Conservation (phyloP, 2,797 vertebrate species). For the Acrossocheilus wenchowensis region DNA sequence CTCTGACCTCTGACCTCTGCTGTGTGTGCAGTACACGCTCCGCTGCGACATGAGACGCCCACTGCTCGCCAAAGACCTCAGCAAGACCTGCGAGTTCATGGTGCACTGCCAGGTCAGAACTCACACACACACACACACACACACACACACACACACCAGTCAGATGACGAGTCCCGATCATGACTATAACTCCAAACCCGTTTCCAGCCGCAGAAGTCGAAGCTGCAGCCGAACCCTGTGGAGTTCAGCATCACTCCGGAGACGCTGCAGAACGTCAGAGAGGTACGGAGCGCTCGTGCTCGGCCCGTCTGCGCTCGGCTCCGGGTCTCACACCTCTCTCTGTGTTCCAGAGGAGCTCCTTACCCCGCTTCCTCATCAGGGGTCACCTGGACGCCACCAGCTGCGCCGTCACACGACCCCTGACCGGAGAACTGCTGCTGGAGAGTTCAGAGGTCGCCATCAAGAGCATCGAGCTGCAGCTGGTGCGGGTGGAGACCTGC, state of each 20-base stretch:
- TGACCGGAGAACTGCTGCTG: slow-evolving; percentile 91
- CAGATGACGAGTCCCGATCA: not conserved
- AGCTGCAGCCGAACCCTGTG: slow-evolving; percentile 84
- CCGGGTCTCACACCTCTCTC: not conserved
- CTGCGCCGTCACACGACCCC: slow-evolving; percentile 89
- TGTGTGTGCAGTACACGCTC: slow-evolving; percentile 85
- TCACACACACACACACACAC: not conserved
- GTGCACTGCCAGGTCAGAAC: slow-evolving; percentile 87
- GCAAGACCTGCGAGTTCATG: slow-evolving; percentile 95
- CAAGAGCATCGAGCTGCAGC: slow-evolving; percentile 94
- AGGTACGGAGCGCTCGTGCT: slow-evolving; percentile 74
- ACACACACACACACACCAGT: no score
- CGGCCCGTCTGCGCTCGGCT: not conserved
- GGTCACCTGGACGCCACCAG: slow-evolving; percentile 90
- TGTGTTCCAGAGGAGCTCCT: slow-evolving; percentile 77
- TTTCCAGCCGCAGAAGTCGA: slow-evolving; percentile 88
- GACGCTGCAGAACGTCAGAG: slow-evolving; percentile 90
- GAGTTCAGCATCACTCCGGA: slow-evolving; percentile 95
- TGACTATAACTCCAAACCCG: not conserved
- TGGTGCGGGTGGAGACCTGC: slow-evolving; percentile 95
- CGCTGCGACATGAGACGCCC: slow-evolving; percentile 95
- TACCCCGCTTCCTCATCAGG: slow-evolving; percentile 90
- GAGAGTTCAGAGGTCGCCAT: slow-evolving; percentile 89
- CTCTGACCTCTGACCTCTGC: not conserved
- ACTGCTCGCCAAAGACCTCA: slow-evolving; percentile 94